Conservation (phyloP, 2,888 invertebrate species). For the Acronicta alni region DNA sequence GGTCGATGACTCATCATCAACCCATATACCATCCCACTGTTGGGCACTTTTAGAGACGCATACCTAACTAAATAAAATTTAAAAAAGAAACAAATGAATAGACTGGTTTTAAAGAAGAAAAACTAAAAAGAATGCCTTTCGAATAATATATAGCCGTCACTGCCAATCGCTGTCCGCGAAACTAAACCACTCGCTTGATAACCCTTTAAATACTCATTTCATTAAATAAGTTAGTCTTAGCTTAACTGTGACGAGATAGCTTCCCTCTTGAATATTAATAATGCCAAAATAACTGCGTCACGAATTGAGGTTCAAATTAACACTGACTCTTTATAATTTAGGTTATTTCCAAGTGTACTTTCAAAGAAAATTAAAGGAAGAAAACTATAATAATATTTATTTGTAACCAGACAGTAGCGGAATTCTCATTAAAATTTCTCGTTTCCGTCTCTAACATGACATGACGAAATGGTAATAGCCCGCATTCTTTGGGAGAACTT, state of each 20-base stretch:
- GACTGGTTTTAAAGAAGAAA: too few species aligned
- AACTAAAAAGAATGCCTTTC: neutral
- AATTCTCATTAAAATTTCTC: constrained; percentile 52
- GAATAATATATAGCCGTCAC: constrained; percentile 12
- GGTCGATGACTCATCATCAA: too few species aligned
- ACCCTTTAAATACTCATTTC: constrained; percentile 34
- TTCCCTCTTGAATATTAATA: constrained; percentile 58
- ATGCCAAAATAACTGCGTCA: constrained; percentile 59
- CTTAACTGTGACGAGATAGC: constrained; percentile 44
- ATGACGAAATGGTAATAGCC: constrained; percentile 19
- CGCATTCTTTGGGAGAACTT: constrained; percentile 36
- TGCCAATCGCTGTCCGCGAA: constrained; percentile 1
- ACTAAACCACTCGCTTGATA: constrained; percentile 2
- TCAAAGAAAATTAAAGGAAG: constrained; percentile 29
- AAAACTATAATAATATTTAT: constrained; percentile 39
- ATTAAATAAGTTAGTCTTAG: constrained; percentile 41
- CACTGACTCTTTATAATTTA: constrained; percentile 46
- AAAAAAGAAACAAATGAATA: too few species aligned
- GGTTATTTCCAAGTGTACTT: constrained; percentile 13
- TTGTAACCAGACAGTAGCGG: constrained; percentile 32
- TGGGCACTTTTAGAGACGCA: too few species aligned
- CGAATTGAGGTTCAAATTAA: constrained; percentile 58
- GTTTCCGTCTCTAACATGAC: constrained; percentile 45
- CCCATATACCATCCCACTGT: too few species aligned
- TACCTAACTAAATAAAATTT: too few species aligned